phyloP scores from a whole-genome alignment of 2,113 vertebrate species.

The Nesoenas mayeri region DNA sequence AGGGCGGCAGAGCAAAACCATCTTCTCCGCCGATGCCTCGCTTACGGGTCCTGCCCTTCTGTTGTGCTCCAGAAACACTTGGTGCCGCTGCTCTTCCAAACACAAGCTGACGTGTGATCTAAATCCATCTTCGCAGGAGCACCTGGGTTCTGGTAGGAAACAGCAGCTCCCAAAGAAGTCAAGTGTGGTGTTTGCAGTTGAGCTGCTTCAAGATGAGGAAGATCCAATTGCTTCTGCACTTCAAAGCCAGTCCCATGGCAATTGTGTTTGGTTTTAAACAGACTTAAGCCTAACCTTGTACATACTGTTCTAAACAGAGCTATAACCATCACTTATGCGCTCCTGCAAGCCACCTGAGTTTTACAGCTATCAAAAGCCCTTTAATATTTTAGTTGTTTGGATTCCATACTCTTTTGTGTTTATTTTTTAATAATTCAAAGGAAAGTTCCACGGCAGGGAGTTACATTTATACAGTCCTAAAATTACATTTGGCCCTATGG shows the following conservation, averaged over 20 bases:
- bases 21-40: rapidly evolving
- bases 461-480: no score
- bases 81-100: background rate
- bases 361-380: background rate
- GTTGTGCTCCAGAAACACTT: background rate
- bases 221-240: background rate
- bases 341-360: background rate
- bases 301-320: background rate
- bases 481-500: no score
- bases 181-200: background rate
- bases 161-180: background rate
- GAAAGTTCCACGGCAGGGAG: background rate
- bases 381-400: background rate
- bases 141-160: background rate
- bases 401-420: background rate
- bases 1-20: background rate
- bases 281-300: background rate
- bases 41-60: background rate
- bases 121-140: background rate
- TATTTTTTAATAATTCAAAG: background rate
- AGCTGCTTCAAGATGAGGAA: background rate
- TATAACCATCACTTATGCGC: background rate
- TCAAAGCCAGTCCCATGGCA: background rate
- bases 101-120: background rate
- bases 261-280: background rate